phyloP scores from a whole-genome alignment of 1,140 invertebrate genomes.

The Laupala kohalensis region DNA sequence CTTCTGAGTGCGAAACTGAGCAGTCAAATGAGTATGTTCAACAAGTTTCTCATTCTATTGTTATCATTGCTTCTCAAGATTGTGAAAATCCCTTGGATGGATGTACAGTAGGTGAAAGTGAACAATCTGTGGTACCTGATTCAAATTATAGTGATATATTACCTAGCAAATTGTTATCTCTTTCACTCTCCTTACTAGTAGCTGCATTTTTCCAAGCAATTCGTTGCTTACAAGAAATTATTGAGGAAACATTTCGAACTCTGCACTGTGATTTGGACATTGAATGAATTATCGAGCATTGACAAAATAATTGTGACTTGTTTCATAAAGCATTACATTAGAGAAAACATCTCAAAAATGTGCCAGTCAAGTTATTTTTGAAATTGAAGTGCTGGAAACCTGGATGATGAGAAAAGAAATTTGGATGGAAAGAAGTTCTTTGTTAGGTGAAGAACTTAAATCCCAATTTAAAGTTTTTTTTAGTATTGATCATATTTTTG shows the following conservation, averaged over 20 bases:
- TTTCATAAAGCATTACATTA: not conserved
- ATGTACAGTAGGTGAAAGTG: not conserved
- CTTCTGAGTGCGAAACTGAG: not conserved
- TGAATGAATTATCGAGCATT: conserved; percentile 3
- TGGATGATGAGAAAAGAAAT: not conserved
- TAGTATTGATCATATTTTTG: too few species aligned
- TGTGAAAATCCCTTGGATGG: not conserved
- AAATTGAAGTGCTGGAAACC: not conserved
- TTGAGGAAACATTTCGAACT: conserved; percentile 26
- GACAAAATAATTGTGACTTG: too few species aligned
- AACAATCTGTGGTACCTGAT: not conserved
- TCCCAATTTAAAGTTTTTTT: too few species aligned
- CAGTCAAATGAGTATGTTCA: not conserved
- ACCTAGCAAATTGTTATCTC: conserved; percentile 31
- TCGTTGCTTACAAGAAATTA: conserved; percentile 29
- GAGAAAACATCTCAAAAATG: not conserved
- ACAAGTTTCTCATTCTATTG: conserved; percentile 1
- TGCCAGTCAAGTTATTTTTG: not conserved
- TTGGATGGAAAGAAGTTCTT: not conserved
- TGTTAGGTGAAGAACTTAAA: too few species aligned
- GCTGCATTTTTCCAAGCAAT: conserved; percentile 32
- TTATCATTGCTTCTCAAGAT: conserved; percentile 7
- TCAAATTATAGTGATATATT: conserved; percentile 23
- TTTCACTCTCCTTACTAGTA: conserved; percentile 31
- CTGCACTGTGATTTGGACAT: conserved; percentile 11